phyloP scores from a whole-genome alignment of 2,888 invertebrate genomes.

The Lycaena phlaeas region DNA sequence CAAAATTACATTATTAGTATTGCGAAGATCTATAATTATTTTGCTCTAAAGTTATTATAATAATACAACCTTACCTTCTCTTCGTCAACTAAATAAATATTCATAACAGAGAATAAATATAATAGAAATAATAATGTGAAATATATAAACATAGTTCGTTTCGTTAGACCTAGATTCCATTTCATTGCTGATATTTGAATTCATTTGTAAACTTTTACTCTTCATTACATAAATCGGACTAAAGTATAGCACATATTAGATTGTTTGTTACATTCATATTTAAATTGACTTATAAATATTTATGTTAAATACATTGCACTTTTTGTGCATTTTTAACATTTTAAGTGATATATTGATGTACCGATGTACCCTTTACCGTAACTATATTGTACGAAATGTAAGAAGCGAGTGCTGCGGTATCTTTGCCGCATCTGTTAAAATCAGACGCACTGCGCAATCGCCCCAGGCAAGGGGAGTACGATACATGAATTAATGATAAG shows the following conservation, averaged over 20 bases:
- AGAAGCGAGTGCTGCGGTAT: constrained; percentile 15
- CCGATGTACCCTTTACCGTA: neutral
- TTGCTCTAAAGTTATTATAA: neutral
- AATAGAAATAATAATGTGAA: constrained; percentile 58
- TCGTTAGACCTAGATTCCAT: constrained; percentile 54
- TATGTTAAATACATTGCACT: neutral
- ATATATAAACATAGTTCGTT: constrained; percentile 57
- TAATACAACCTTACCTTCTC: constrained; percentile 34
- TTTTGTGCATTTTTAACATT: neutral
- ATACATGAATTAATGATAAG: constrained; percentile 8
- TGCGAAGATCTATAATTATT: no score
- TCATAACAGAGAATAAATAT: constrained; percentile 61
- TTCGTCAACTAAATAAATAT: constrained; percentile 62
- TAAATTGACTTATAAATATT: neutral
- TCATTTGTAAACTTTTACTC: constrained; percentile 36
- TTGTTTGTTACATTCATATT: neutral
- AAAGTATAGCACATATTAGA: no score
- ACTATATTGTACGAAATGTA: neutral
- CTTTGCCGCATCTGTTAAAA: constrained; percentile 20
- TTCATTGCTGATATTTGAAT: constrained; percentile 51
- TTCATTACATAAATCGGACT: no score
- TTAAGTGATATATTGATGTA: neutral
- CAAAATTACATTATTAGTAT: neutral
- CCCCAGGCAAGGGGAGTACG: constrained; percentile 10
- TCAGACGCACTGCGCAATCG: constrained; percentile 23